Conservation (phyloP, 2,797 vertebrate genomes). For the Heteromormyrus szaboi region DNA sequence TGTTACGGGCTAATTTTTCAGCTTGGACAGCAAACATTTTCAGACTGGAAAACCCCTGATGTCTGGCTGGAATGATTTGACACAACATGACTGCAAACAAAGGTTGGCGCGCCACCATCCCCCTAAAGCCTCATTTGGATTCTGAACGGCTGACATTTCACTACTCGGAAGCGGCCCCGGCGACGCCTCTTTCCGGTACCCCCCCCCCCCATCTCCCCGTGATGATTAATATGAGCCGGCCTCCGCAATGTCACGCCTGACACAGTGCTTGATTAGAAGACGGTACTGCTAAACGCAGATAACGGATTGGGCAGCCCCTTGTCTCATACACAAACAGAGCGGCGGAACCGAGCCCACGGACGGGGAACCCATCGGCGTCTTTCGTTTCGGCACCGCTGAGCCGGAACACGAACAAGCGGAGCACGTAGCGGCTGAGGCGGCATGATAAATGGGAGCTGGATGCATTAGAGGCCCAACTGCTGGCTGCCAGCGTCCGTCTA, state of each 20-base stretch:
- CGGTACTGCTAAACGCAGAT: slow-evolving; percentile 20
- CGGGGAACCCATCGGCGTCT: background rate
- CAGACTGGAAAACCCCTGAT: background rate
- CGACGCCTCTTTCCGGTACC: background rate
- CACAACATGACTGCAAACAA: background rate
- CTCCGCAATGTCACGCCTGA: slow-evolving; percentile 15
- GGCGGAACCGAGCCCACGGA: background rate
- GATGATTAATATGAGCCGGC: slow-evolving; percentile 23
- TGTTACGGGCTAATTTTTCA: background rate
- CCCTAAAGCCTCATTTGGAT: background rate
- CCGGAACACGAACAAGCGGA: background rate
- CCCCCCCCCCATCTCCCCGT: background rate
- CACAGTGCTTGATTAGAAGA: slow-evolving; percentile 31
- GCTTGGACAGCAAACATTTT: background rate
- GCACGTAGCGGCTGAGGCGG: background rate
- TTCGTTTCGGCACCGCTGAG: background rate
- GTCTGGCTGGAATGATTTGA: background rate
- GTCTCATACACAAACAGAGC: slow-evolving; percentile 16
- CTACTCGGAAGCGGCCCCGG: background rate
- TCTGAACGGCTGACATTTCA: background rate
- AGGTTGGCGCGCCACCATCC: background rate
- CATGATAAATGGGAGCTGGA: background rate
- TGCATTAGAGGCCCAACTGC: background rate
- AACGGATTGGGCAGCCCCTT: slow-evolving; percentile 17
- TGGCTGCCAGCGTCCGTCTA: background rate